Percentiles rank a stretch among this genome's conserved stretches.
These are phyloP conservation scores for Danio aesculapii DNA, from an alignment of 2,797 vertebrate genomes.

Conservation along the genomic window DNA sequence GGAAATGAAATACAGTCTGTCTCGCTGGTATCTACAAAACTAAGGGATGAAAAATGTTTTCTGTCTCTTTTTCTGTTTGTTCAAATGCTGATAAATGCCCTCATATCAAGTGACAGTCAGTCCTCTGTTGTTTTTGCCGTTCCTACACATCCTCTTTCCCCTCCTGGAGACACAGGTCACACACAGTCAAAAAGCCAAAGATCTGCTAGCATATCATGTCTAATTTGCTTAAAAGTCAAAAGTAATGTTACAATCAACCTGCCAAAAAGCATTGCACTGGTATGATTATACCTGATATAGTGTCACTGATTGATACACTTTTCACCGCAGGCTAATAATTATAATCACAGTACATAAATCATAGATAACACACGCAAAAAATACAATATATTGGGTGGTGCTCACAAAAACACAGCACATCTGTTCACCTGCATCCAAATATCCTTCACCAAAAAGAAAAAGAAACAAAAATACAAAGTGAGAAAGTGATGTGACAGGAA, in stretches of 20 bases:
- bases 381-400: not conserved
- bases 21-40: slow-evolving; percentile 43
- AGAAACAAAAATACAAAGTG: too few relatives aligned
- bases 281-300: slow-evolving; percentile 6
- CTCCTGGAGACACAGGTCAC: slow-evolving; percentile 28
- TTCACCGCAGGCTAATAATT: slow-evolving; percentile 41
- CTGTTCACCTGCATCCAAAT: slow-evolving; percentile 26
- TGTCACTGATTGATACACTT: not conserved
- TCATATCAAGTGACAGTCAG: slow-evolving; percentile 47
- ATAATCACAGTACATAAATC: slow-evolving; percentile 24
- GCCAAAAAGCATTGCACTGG: not conserved
- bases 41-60: slow-evolving; percentile 30
- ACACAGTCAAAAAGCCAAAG: slow-evolving; percentile 7
- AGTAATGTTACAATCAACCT: not conserved
- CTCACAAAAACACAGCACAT: slow-evolving; percentile 58
- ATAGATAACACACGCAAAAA: not conserved
- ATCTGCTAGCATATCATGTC: not conserved
- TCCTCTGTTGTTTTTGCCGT: slow-evolving; percentile 42
- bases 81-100: slow-evolving; percentile 40
- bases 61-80: slow-evolving; percentile 39
- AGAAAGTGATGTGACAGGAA: too few relatives aligned
- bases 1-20: slow-evolving; percentile 41
- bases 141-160: slow-evolving; percentile 26
- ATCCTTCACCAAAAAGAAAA: slow-evolving; percentile 41
- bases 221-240: slow-evolving; percentile 10